Conservation (phyloP, 2,113 vertebrate species). For the Zosterops pallidus region DNA sequence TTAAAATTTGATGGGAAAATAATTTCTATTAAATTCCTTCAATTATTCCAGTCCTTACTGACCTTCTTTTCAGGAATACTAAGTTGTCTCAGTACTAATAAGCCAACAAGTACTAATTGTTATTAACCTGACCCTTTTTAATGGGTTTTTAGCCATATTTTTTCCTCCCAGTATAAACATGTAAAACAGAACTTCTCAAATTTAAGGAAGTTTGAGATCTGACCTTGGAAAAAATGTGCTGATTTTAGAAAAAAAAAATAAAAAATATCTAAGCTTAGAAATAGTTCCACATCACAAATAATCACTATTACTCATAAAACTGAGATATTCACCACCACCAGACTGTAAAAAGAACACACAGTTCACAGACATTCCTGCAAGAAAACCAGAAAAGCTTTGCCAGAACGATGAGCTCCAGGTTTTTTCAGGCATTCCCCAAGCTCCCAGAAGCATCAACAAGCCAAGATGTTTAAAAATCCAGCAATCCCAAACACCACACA, state of each 20-base stretch:
- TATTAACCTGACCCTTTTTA: neutral
- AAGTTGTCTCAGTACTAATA: neutral
- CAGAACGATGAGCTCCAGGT: neutral
- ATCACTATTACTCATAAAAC: neutral
- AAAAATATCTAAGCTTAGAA: neutral
- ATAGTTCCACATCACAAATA: neutral
- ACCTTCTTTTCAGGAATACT: neutral
- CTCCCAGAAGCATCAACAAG: neutral
- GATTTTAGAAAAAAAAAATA: neutral
- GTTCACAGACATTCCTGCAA: neutral
- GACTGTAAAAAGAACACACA: neutral
- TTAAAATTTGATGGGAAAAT: neutral
- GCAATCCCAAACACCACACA: rapidly evolving
- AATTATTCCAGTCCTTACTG: neutral
- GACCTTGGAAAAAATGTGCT: neutral
- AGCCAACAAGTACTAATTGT: neutral
- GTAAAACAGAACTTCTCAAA: neutral
- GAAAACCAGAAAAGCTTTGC: neutral
- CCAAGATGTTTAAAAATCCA: neutral
- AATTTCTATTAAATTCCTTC: neutral
- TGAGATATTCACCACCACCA: neutral
- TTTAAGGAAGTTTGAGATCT: neutral
- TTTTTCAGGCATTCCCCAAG: neutral
- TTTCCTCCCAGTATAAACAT: neutral
- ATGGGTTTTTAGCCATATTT: neutral